phyloP scores from a whole-genome alignment of 2,797 vertebrate species.

The Poecilia wingei region DNA sequence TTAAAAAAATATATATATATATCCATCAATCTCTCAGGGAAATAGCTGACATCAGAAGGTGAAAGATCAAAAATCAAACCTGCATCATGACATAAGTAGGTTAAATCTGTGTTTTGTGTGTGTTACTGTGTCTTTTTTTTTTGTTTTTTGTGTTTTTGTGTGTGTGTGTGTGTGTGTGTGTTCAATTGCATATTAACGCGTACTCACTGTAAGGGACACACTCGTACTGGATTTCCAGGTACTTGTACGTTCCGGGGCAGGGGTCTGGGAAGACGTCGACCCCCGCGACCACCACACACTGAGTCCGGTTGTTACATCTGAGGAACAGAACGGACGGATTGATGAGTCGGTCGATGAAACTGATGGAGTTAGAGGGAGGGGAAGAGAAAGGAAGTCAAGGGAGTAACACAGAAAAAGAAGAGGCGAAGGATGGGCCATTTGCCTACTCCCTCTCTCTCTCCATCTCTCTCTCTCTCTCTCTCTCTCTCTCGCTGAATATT shows the following conservation, averaged over 20 bases:
- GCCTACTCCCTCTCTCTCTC: constrained; percentile 53
- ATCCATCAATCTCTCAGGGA: constrained; percentile 52
- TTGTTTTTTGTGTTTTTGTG: too few species aligned
- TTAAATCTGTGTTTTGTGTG: constrained; percentile 40
- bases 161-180: constrained; percentile 15
- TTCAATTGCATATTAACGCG: constrained; percentile 10
- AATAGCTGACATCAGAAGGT: constrained; percentile 51
- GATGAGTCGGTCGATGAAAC: constrained; percentile 4
- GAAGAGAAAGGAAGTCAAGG: constrained; percentile 40
- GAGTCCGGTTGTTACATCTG: constrained; percentile 92
- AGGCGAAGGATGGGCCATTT: constrained; percentile 67
- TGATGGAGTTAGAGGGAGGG: constrained; percentile 41
- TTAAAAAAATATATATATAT: constrained; percentile 7
- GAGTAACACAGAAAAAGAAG: constrained; percentile 70
- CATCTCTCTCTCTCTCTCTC: constrained; percentile 19
- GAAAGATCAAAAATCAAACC: constrained; percentile 29
- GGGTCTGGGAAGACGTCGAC: constrained; percentile 88
- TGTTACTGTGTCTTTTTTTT: constrained; percentile 18
- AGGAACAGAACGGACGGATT: constrained; percentile 14
- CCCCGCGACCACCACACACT: constrained; percentile 92
- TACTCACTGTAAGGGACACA: constrained; percentile 95
- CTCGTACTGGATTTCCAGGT: constrained; percentile 86
- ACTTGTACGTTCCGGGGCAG: constrained; percentile 78
- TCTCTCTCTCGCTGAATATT: constrained; percentile 68
- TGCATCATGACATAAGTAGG: constrained; percentile 33